Evolutionary conservation across 1,140 invertebrate species (phyloP).

Genomic region (Mizuhopecten yessoensis): DNA sequence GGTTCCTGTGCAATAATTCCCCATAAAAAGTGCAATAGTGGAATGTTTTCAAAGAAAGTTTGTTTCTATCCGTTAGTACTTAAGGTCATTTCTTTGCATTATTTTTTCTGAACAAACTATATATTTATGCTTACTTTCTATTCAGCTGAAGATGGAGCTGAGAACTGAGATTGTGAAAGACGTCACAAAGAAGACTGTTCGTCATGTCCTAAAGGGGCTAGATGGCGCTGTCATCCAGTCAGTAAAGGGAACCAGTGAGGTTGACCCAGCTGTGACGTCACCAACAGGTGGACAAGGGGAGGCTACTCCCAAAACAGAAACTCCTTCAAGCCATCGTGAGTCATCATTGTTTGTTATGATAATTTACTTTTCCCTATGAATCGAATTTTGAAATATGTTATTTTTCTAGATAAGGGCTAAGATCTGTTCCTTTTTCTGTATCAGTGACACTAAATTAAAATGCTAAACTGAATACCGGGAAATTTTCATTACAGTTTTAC

Average conservation of each 20-base stretch:
- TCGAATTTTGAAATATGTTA: no score
- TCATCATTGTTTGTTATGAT: constrained; percentile 32
- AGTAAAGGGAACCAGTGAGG: constrained; percentile 57
- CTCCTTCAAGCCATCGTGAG: constrained; percentile 54
- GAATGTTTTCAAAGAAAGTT: no score
- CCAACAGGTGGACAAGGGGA: constrained; percentile 36
- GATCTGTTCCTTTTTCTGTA: neutral
- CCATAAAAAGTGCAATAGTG: no score
- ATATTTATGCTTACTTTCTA: no score
- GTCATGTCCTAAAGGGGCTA: constrained; percentile 74
- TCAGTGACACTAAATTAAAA: no score
- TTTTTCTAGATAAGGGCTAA: neutral
- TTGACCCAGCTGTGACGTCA: neutral
- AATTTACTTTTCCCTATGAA: no score
- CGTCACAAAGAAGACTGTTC: constrained; percentile 75
- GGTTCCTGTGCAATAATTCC: no score
- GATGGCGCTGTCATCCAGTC: constrained; percentile 72
- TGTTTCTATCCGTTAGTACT: no score
- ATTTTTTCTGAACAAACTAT: no score
- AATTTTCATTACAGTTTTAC: no score
- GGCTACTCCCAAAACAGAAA: neutral
- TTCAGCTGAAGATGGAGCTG: constrained; percentile 74
- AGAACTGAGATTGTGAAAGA: constrained; percentile 72
- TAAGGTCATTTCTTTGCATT: no score
- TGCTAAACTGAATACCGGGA: no score